Evolutionary conservation across 2,888 invertebrate genomes (phyloP).

Genomic region (Nematopogon swammerdamellus): DNA sequence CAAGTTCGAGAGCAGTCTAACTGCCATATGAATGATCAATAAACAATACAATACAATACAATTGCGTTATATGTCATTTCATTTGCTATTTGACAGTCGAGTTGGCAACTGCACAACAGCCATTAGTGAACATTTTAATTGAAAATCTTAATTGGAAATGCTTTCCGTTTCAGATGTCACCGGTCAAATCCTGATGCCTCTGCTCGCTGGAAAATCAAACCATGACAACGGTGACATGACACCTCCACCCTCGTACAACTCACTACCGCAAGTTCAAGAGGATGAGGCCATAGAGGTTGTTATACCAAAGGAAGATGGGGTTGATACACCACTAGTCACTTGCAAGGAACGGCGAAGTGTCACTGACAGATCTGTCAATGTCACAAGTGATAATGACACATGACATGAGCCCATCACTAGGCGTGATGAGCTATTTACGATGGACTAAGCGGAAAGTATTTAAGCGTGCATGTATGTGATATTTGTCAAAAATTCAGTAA

Average conservation of each 20-base stretch:
- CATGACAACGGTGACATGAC: conserved; percentile 14
- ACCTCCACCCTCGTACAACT: conserved; percentile 38
- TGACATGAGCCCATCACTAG: not conserved
- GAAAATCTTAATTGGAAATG: too few relatives aligned
- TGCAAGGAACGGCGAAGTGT: not conserved
- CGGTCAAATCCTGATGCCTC: conserved; percentile 29
- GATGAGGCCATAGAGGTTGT: conserved; percentile 33
- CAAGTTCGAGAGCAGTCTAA: too few relatives aligned
- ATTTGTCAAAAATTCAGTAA: too few relatives aligned
- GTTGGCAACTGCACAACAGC: too few relatives aligned
- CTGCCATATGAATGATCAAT: too few relatives aligned
- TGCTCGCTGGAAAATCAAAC: conserved; percentile 19
- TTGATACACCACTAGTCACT: not conserved
- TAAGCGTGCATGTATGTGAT: too few relatives aligned
- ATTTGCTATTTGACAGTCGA: too few relatives aligned
- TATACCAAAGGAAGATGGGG: conserved; percentile 12
- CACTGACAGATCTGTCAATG: too few relatives aligned
- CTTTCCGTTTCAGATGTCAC: conserved; percentile 29
- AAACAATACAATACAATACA: too few relatives aligned
- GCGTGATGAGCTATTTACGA: not conserved
- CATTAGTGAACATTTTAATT: too few relatives aligned
- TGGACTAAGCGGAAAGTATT: not conserved
- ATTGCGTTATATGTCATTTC: too few relatives aligned
- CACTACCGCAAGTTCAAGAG: conserved; percentile 19
- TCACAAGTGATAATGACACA: not conserved